A percentile compares a stretch with the other conserved stretches of the same genome.
phyloP scores from a whole-genome alignment of 2,888 invertebrate species.

The Drosophila yooni region DNA sequence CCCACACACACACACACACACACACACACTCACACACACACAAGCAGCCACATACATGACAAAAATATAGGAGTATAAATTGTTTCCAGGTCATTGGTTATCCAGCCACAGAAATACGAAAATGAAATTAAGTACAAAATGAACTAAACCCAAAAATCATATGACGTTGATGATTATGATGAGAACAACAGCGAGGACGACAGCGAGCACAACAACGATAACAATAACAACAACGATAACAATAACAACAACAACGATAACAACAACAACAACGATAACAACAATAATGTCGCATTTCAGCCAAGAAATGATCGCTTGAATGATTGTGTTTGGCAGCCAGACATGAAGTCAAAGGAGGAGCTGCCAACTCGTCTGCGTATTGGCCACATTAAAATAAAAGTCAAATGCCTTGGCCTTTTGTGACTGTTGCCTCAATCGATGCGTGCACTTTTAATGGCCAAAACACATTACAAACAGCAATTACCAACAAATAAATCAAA shows the following conservation, averaged over 20 bases:
- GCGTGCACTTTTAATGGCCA: constrained; percentile 74
- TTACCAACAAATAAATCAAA: constrained; percentile 14
- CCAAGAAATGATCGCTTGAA: constrained; percentile 55
- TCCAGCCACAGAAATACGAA: constrained; percentile 74
- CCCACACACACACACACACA: constrained; percentile 12
- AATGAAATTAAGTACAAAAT: constrained; percentile 74
- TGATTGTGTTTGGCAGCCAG: constrained; percentile 52
- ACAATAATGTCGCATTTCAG: constrained; percentile 14
- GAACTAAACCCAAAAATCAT: constrained; percentile 64
- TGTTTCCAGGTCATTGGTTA: constrained; percentile 79
- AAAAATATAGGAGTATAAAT: constrained; percentile 68
- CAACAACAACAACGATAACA: background rate
- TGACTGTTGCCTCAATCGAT: constrained; percentile 56
- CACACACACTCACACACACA: constrained; percentile 2
- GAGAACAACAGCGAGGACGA: constrained; percentile 7
- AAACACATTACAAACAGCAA: constrained; percentile 49
- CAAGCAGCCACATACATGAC: constrained; percentile 4
- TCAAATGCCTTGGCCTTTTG: constrained; percentile 51
- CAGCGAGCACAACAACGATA: background rate
- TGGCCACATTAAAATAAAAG: constrained; percentile 66
- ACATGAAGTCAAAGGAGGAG: constrained; percentile 6
- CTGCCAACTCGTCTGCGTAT: constrained; percentile 27
- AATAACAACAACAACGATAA: background rate
- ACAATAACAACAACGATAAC: background rate
- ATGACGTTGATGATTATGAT: constrained; percentile 73